These are phyloP conservation scores for Typhlichthys eigenmanni DNA, from an alignment of 2,797 vertebrate genomes.

Conservation along the genomic window DNA sequence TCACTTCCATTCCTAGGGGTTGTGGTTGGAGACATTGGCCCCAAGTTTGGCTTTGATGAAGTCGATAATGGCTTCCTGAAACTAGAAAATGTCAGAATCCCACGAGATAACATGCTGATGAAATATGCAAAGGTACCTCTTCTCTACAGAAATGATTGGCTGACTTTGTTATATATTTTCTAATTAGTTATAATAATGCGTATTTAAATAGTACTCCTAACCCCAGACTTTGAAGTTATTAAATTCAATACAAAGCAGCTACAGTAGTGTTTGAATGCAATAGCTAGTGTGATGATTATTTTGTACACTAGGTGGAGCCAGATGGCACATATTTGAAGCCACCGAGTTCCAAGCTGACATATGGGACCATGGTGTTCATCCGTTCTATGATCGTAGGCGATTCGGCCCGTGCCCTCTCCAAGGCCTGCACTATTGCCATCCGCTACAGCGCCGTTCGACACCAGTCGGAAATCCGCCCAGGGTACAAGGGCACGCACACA, in stretches of 20 bases:
- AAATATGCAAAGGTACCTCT: conserved; percentile 89
- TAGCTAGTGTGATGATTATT: neutral
- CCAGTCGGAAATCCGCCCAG: conserved; percentile 91
- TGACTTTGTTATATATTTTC: no score
- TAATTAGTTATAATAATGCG: neutral
- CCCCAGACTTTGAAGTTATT: neutral
- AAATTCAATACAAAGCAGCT: neutral
- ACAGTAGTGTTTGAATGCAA: conserved; percentile 7
- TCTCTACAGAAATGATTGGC: no score
- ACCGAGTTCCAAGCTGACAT: conserved; percentile 91
- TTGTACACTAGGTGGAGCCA: conserved; percentile 84
- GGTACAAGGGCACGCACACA: conserved; percentile 64
- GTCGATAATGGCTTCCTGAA: conserved; percentile 97
- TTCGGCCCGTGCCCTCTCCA: conserved; percentile 80
- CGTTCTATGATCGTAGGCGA: conserved; percentile 89
- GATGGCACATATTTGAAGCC: conserved; percentile 93
- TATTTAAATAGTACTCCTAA: neutral
- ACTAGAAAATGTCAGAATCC: conserved; percentile 90
- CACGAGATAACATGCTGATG: conserved; percentile 98
- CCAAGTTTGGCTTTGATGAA: conserved; percentile 95
- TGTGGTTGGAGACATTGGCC: conserved; percentile 94
- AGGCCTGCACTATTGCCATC: conserved; percentile 91
- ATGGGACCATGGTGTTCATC: conserved; percentile 98
- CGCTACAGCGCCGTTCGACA: conserved; percentile 92
- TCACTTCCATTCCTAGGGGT: conserved; percentile 68